Conservation (phyloP, 1,140 invertebrate genomes). For the Calliphora vicina region DNA sequence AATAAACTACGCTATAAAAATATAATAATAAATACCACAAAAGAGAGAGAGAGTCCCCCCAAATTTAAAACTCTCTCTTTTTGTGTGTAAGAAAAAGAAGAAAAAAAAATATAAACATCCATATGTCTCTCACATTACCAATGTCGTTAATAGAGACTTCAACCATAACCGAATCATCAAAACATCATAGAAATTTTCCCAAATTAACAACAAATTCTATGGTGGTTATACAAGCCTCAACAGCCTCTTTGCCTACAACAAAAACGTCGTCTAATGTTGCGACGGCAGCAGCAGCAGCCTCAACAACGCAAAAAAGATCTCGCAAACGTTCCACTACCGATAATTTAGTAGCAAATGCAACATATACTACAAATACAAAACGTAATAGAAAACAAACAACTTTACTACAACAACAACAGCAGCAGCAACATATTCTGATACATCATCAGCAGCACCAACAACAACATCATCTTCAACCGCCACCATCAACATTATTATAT, state of each 20-base stretch:
- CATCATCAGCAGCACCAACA: neutral
- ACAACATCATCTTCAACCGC: neutral
- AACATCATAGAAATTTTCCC: conserved; percentile 31
- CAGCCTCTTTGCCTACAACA: neutral
- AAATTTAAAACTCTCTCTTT: neutral
- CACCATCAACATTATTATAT: neutral
- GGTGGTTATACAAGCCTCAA: conserved; percentile 30
- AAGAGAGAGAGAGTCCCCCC: neutral
- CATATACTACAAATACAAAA: neutral
- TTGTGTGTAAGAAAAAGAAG: neutral
- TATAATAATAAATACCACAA: too few species aligned
- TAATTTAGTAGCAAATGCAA: conserved; percentile 8
- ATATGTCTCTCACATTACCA: conserved; percentile 27
- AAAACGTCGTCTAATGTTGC: neutral
- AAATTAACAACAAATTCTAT: conserved; percentile 25
- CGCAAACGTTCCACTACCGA: conserved; percentile 21
- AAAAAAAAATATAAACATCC: neutral
- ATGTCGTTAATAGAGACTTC: conserved; percentile 31
- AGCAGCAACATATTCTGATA: neutral
- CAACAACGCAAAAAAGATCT: conserved; percentile 14
- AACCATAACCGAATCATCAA: conserved; percentile 16
- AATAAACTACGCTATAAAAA: too few species aligned
- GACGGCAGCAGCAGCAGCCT: neutral
- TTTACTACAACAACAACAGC: neutral
- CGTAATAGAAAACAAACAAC: conserved; percentile 19